A percentile compares a stretch with the other conserved stretches of the same genome.
Conservation (phyloP, 2,113 vertebrate genomes). For the Pongo abelii region DNA sequence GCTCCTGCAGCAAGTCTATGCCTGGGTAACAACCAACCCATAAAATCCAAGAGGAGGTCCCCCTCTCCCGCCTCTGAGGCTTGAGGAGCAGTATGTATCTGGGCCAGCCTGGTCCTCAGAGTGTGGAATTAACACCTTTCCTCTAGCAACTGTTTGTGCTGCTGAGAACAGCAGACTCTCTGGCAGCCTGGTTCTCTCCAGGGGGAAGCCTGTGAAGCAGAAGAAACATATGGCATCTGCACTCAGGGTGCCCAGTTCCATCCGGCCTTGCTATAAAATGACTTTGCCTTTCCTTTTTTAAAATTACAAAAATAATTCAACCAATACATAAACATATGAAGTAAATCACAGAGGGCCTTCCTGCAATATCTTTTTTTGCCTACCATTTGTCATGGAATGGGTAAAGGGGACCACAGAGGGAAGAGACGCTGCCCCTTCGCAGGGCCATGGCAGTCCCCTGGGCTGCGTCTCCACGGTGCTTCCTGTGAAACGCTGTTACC, state of each 20-base stretch:
- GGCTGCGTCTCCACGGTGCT: not conserved
- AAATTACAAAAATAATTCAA: conserved; percentile 10
- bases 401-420: not conserved
- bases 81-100: not conserved
- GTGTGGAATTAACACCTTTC: not conserved
- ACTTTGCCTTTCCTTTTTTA: not conserved
- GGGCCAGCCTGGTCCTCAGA: not conserved
- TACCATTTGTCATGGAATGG: not conserved
- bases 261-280: not conserved
- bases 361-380: not conserved
- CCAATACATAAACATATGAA: not conserved
- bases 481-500: not conserved
- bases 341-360: not conserved
- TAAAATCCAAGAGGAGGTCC: not conserved
- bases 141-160: not conserved
- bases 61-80: not conserved
- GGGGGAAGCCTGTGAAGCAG: not conserved
- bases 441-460: too few species aligned
- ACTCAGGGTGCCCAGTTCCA: not conserved
- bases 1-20: not conserved
- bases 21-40: not conserved
- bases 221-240: not conserved
- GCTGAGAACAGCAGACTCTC: not conserved
- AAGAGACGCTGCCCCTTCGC: not conserved
- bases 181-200: not conserved